These are phyloP conservation scores for Etheostoma nigrum DNA, from an alignment of 2,797 vertebrate genomes.

Conservation along the genomic window DNA sequence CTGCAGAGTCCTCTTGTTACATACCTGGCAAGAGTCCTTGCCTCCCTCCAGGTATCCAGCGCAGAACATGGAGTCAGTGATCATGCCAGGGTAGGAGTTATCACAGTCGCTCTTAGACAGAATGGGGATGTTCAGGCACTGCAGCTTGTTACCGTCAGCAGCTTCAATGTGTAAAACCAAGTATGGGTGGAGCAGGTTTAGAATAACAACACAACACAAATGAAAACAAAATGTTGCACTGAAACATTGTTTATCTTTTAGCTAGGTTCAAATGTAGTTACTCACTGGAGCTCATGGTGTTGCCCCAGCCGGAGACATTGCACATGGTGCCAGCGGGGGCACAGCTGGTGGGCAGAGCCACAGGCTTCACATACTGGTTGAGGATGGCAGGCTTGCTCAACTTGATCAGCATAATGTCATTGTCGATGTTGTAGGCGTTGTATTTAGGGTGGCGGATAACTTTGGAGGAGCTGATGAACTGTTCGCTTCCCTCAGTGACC, in stretches of 20 bases:
- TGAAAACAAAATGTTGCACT: too few relatives aligned
- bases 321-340: conserved; percentile 84
- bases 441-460: conserved; percentile 83
- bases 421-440: conserved; percentile 75
- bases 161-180: too few relatives aligned
- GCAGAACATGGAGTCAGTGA: conserved; percentile 77
- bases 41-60: conserved; percentile 80
- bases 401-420: conserved; percentile 92
- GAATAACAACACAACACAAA: too few relatives aligned
- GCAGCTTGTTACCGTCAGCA: conserved; percentile 65
- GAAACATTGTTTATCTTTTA: too few relatives aligned
- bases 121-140: conserved; percentile 80
- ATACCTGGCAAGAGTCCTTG: conserved; percentile 81
- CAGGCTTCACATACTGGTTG: conserved; percentile 78
- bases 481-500: conserved; percentile 76
- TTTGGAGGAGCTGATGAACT: conserved; percentile 79
- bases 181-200: too few relatives aligned
- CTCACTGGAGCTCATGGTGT: conserved; percentile 84
- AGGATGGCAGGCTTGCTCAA: conserved; percentile 81
- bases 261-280: too few relatives aligned
- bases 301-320: conserved; percentile 88
- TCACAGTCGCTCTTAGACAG: conserved; percentile 64
- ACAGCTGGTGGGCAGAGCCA: conserved; percentile 84
- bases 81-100: conserved; percentile 75
- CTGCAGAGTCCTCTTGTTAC: not conserved